Evolutionary conservation across 2,888 invertebrate species (phyloP).

Genomic region (Brachyptera putata): DNA sequence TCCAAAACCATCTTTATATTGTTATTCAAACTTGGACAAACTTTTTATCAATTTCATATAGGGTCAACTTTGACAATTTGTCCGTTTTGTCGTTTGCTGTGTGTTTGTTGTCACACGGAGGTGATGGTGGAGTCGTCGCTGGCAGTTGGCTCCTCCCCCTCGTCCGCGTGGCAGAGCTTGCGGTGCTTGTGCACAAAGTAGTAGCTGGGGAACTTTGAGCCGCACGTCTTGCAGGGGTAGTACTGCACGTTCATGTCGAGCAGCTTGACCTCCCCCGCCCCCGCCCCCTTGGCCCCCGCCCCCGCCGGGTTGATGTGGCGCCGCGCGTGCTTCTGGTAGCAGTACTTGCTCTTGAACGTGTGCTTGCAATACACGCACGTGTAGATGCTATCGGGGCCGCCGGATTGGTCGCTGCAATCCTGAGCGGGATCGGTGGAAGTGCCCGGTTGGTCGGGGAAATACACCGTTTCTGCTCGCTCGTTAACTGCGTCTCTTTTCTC

Average conservation of each 20-base stretch:
- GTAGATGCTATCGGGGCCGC: conserved; percentile 45
- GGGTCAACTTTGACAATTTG: too few species aligned
- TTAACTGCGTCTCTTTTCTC: too few species aligned
- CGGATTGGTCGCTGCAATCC: too few species aligned
- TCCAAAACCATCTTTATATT: too few species aligned
- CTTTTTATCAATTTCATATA: too few species aligned
- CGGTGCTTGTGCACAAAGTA: conserved; percentile 91
- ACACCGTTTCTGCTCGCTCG: too few species aligned
- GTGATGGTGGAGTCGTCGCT: conserved; percentile 38
- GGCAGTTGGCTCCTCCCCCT: conserved; percentile 43
- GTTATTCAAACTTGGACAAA: too few species aligned
- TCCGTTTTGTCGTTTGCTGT: too few species aligned
- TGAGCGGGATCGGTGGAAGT: too few species aligned
- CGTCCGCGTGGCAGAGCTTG: conserved; percentile 76
- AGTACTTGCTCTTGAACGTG: conserved; percentile 78
- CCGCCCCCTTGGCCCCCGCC: conserved; percentile 34
- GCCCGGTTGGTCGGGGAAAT: too few species aligned
- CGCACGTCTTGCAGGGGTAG: conserved; percentile 90
- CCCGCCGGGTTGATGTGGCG: conserved; percentile 57
- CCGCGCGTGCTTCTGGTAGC: conserved; percentile 76
- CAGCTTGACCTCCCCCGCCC: conserved; percentile 55
- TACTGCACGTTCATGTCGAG: conserved; percentile 80
- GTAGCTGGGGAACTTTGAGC: conserved; percentile 87
- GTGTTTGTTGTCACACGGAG: conserved; percentile 23
- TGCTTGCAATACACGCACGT: conserved; percentile 73